These are phyloP conservation scores for Campylomormyrus numenius DNA, from an alignment of 2,113 vertebrate genomes.

Conservation along the genomic window DNA sequence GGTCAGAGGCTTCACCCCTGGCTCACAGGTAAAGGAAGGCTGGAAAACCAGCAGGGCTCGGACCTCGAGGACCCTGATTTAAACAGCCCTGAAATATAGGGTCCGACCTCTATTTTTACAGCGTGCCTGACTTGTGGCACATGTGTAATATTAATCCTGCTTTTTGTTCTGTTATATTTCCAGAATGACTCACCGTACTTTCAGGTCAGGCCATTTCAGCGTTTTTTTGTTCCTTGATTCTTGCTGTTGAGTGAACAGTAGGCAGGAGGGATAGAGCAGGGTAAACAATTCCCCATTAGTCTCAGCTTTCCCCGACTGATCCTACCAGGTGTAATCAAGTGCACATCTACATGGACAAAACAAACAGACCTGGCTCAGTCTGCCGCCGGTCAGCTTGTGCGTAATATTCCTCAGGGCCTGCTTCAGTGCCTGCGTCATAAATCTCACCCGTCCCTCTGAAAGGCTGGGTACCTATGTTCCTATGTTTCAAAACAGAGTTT, in stretches of 20 bases:
- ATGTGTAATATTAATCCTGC: not conserved
- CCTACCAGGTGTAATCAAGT: not conserved
- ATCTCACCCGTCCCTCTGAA: not conserved
- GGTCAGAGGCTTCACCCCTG: not conserved
- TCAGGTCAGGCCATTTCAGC: not conserved
- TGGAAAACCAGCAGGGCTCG: not conserved
- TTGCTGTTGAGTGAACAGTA: not conserved
- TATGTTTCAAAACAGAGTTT: not conserved
- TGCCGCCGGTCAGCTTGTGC: not conserved
- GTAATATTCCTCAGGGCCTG: not conserved
- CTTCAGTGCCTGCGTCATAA: not conserved
- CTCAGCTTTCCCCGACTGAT: not conserved
- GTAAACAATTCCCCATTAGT: constrained; percentile 1
- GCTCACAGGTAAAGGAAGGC: not conserved
- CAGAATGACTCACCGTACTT: not conserved
- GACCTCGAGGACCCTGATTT: not conserved
- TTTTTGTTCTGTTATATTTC: not conserved
- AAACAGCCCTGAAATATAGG: not conserved
- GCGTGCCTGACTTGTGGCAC: not conserved
- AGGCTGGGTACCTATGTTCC: not conserved
- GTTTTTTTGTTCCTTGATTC: not conserved
- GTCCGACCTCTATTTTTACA: not conserved
- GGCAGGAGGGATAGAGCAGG: not conserved
- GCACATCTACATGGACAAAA: not conserved
- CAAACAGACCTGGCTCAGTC: not conserved